Conservation (phyloP, 2,888 invertebrate species). For the Platycnemis pennipes region DNA sequence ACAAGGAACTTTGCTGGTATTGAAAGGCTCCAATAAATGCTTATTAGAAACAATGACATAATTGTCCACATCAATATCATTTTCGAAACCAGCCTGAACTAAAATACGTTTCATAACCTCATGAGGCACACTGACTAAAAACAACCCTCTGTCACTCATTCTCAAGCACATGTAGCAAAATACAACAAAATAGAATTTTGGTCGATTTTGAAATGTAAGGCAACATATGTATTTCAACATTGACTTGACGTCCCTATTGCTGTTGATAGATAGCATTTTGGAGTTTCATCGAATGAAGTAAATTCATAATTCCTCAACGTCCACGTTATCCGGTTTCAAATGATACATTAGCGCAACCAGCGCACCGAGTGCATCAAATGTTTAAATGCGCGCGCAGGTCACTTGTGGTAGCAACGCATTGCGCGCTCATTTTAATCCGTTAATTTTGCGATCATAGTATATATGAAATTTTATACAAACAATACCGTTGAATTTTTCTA, state of each 20-base stretch:
- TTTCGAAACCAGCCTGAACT: not conserved
- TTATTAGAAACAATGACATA: constrained; percentile 18
- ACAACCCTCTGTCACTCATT: constrained; percentile 33
- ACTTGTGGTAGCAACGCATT: too few species aligned
- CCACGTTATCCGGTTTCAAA: too few species aligned
- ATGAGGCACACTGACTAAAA: constrained; percentile 8
- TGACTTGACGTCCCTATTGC: not conserved
- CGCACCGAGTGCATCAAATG: too few species aligned
- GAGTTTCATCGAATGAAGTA: too few species aligned
- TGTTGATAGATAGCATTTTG: not conserved
- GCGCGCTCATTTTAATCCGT: too few species aligned
- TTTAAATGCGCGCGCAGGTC: too few species aligned
- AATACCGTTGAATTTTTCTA: too few species aligned
- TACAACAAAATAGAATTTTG: constrained; percentile 51
- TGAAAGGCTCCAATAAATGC: not conserved
- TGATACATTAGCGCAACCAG: too few species aligned
- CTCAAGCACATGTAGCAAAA: constrained; percentile 49
- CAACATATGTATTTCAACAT: constrained; percentile 10
- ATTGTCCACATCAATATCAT: not conserved
- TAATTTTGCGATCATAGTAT: too few species aligned
- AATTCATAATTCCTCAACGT: too few species aligned
- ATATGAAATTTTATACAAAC: too few species aligned
- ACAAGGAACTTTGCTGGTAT: not conserved
- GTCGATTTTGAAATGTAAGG: constrained; percentile 13
- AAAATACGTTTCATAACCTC: constrained; percentile 19